A percentile compares a stretch with the other conserved stretches of the same genome.
Evolutionary conservation across 2,888 invertebrate species (phyloP).

Genomic region (Ellobium chinense): DNA sequence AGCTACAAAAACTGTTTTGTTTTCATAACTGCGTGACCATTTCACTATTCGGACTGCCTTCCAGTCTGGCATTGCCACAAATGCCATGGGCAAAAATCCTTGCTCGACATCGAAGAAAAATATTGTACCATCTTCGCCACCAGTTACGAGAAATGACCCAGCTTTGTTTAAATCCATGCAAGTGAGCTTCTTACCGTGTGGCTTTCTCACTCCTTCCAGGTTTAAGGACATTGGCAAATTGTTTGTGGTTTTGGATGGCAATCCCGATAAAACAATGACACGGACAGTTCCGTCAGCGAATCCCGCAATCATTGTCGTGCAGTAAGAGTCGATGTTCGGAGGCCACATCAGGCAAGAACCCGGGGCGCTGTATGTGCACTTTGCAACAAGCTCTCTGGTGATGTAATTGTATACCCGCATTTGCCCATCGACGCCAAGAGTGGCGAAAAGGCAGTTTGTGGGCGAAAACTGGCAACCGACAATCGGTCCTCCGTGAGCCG

Average conservation of each 20-base stretch:
- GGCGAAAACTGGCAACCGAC: slow-evolving; percentile 30
- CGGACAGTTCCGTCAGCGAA: slow-evolving; percentile 44
- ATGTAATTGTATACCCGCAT: slow-evolving; percentile 46
- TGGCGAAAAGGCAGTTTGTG: slow-evolving; percentile 33
- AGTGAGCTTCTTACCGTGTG: slow-evolving; percentile 25
- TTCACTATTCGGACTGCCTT: neutral
- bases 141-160: slow-evolving; percentile 26
- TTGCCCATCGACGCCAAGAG: slow-evolving; percentile 39
- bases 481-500: slow-evolving; percentile 46
- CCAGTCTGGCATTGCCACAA: slow-evolving; percentile 36
- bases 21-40: slow-evolving; percentile 3
- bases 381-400: slow-evolving; percentile 19
- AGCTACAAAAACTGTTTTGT: slow-evolving; percentile 19
- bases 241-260: neutral
- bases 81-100: slow-evolving; percentile 34
- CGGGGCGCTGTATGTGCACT: neutral
- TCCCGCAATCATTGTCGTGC: slow-evolving; percentile 37
- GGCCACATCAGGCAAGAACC: slow-evolving; percentile 42
- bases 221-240: neutral
- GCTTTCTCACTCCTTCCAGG: slow-evolving; percentile 36
- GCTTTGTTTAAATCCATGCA: slow-evolving; percentile 25
- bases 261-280: slow-evolving; percentile 18
- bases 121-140: slow-evolving; percentile 43
- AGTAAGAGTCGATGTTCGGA: neutral
- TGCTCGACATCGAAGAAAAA: slow-evolving; percentile 40